Evolutionary conservation across 2,888 invertebrate genomes (phyloP).

Genomic region (Drosophila prostipennis): DNA sequence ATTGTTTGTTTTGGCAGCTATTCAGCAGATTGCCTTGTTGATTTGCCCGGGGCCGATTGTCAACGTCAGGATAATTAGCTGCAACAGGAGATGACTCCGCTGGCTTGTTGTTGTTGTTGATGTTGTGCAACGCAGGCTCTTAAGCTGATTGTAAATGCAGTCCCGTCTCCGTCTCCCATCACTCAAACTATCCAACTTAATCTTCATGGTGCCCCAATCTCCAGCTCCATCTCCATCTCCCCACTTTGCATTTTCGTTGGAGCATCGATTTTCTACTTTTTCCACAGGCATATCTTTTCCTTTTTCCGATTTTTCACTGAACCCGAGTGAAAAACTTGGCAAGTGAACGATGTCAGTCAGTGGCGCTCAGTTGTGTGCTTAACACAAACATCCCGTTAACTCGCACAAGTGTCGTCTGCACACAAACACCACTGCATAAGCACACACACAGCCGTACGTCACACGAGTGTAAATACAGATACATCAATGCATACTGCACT

Average conservation of each 20-base stretch:
- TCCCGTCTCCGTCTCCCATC: constrained; percentile 11
- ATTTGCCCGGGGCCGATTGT: constrained; percentile 45
- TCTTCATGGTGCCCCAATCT: constrained; percentile 9
- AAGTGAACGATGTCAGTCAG: constrained; percentile 43
- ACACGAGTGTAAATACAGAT: constrained; percentile 35
- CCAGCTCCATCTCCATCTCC: not conserved
- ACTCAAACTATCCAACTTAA: constrained; percentile 32
- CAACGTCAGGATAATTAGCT: constrained; percentile 48
- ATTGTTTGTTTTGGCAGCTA: constrained; percentile 41
- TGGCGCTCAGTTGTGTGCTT: constrained; percentile 32
- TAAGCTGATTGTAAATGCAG: constrained; percentile 64
- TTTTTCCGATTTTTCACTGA: constrained; percentile 41
- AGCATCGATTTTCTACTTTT: constrained; percentile 65
- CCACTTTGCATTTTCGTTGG: not conserved
- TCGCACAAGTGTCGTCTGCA: constrained; percentile 43
- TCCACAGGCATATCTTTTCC: constrained; percentile 4
- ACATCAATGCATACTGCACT: constrained; percentile 46
- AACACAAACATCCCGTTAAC: constrained; percentile 53
- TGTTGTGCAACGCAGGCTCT: constrained; percentile 27
- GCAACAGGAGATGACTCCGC: constrained; percentile 42
- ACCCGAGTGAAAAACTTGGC: constrained; percentile 54
- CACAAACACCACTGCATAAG: constrained; percentile 20
- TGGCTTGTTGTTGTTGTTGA: not conserved
- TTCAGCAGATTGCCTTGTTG: constrained; percentile 44
- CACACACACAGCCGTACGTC: constrained; percentile 1